Evolutionary conservation across 2,888 invertebrate species (phyloP), one percentile per base, ranked within the genome.

Genomic region (Platycheirus albimanus): DNA sequence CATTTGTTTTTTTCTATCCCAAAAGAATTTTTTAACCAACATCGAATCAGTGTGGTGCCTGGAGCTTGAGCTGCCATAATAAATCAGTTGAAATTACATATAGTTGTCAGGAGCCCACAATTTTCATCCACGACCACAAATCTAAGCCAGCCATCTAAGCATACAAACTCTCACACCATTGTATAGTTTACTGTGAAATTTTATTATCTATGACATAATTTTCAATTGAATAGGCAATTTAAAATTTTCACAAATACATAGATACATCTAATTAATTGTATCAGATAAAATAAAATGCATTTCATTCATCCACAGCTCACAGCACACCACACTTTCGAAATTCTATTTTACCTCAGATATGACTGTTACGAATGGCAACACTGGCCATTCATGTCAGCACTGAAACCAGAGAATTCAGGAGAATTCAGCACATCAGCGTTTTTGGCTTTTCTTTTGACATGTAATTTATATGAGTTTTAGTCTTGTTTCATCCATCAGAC

Each of bases 221-320:
- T 54, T 54, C n/a, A 54, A 45, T 54, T 6, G 7, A 54, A 45
- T 54, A n/a, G 7, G 1, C 10, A 33, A 19, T 52, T 52, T 13
- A 49, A 24, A 49, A 8, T 1, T 24, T 13, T 24, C 7, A 33
- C 2, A 52, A 52, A 30, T 19, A 17, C n/a, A n/a, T n/a, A n/a
- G n/a, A n/a, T n/a, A n/a, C n/a, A n/a, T 19, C 45, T 54, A 36
- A 52, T 52, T 54, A 19, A 54, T n/a, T n/a, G 36, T 36, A 36
- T 19, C n/a, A 11, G 33, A 17, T 33, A 33, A n/a, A n/a, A 51
- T 13, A 43, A 45, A 52, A 11, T 30, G 17, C 17, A 17, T 2
- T 15, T 4, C 15, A 17, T 52, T 30, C 19, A 45, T 17, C 10
- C 3, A 2, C n/a, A n/a, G n/a, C n/a, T 30, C 5, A 2, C 15